Evolutionary conservation across 2,888 invertebrate species (phyloP), one percentile per base, ranked within the genome.

Genomic region (Ennomos quercinarius): DNA sequence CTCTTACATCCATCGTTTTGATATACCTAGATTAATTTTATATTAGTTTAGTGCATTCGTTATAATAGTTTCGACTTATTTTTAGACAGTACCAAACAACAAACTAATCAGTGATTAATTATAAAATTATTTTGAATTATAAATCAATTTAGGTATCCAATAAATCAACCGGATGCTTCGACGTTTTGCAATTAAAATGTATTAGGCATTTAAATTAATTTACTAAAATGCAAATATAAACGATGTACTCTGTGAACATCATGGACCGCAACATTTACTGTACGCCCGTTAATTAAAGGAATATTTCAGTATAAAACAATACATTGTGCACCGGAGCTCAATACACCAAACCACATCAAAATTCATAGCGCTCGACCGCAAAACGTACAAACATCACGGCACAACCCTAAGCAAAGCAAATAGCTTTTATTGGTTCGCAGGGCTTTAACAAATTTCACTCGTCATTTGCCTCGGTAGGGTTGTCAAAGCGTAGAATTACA

Each of bases 401-500:
- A 11, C 47, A 47, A 10, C 57, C 61, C 57, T 49, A 43, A 53
- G 44, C 47, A 57, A 54, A 43, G 53, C 54, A 58, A 52, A 54
- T 40, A 58, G 44, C 58, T 51, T 63, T 58, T 55, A 63, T 63
- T 58, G 62, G 58, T 63, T 55, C 52, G 44, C 57, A 63, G 51
- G 46, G 55, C 63, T 52, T 63, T 57, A 64, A 63, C 64, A 68
- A 64, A 64, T 64, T 64, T 67, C 57, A 64, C 66, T 61, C 55
- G 61, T 68, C 64, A 64, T 70, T 69, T 70, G 61, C 62, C 45
- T 57, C 58, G 60, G 50, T 69, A 81, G 78, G 81, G 84, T 78
- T 86, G 86, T 84, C 86, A 83, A 79, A 82, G 76, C 64, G 62
- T 48, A 67, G 65, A 64, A 68, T 69, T 66, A 68, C 66, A 68